phyloP scores from a whole-genome alignment of 37 sponge, comb jelly and placozoan genomes.

The Theonella swinhoei region DNA sequence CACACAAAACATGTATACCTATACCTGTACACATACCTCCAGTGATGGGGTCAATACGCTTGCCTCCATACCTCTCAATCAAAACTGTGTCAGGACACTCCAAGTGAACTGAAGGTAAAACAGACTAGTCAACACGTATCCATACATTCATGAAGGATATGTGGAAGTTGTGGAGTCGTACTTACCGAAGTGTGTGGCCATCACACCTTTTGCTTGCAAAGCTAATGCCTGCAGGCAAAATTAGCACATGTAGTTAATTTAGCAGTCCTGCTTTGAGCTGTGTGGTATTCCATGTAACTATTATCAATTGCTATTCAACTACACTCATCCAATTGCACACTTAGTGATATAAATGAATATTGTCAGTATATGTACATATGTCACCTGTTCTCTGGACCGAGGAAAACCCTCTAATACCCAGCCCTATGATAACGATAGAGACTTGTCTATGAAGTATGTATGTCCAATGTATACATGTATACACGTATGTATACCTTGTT shows the following conservation, averaged over 20 bases:
- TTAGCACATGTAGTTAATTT: background rate
- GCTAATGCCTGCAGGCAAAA: conserved; percentile 56
- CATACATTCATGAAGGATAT: too few relatives aligned
- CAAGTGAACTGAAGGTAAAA: conserved; percentile 74
- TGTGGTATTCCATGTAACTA: too few relatives aligned
- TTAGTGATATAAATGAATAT: background rate
- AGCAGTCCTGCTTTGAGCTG: too few relatives aligned
- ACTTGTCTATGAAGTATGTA: background rate
- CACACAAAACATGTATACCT: too few relatives aligned
- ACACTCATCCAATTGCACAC: background rate
- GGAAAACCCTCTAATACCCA: conserved; percentile 94
- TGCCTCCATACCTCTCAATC: conserved; percentile 83
- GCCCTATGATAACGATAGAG: conserved; percentile 70
- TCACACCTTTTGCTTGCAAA: conserved; percentile 77
- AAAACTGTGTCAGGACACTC: conserved; percentile 79
- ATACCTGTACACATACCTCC: conserved; percentile 85
- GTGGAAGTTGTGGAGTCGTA: too few relatives aligned
- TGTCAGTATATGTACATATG: background rate
- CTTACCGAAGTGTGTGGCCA: conserved; percentile 87
- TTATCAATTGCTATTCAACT: background rate
- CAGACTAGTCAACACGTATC: too few relatives aligned
- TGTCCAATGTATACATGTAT: background rate
- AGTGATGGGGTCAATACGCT: conserved; percentile 90
- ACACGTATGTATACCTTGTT: conserved; percentile 51
- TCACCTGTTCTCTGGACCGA: conserved; percentile 78